Conservation (phyloP, 2,113 vertebrate genomes). For the Chloroceryle aenea region DNA sequence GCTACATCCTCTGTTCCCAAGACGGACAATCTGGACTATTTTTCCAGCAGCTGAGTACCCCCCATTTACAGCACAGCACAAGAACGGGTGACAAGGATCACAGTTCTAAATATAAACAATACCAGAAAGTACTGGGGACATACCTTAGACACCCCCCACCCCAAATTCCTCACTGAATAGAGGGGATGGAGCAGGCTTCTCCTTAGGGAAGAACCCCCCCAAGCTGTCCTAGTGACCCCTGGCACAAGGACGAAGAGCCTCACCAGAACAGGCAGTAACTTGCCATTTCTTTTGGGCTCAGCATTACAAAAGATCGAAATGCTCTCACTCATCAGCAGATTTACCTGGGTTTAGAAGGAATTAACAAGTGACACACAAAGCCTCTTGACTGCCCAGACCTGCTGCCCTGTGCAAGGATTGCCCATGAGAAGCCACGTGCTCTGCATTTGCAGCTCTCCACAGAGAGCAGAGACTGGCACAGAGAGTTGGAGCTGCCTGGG, state of each 20-base stretch:
- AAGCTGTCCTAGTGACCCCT: neutral
- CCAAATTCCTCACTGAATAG: neutral
- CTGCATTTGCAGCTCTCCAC: neutral
- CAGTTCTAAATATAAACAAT: neutral
- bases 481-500: neutral
- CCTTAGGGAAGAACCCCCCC: neutral
- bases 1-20: neutral
- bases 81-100: neutral
- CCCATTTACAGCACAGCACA: neutral
- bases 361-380: neutral
- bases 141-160: neutral
- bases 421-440: rapidly evolving
- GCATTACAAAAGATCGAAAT: rapidly evolving
- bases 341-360: neutral
- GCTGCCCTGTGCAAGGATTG: neutral
- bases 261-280: neutral
- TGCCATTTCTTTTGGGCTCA: neutral
- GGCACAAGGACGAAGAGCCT: neutral
- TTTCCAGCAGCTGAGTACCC: neutral
- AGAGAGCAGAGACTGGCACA: neutral
- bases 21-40: neutral
- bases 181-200: neutral
- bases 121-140: neutral
- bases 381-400: neutral
- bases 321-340: neutral